Evolutionary conservation across 2,797 vertebrate genomes (phyloP).

Genomic region (Mormyrus hasselquistii): DNA sequence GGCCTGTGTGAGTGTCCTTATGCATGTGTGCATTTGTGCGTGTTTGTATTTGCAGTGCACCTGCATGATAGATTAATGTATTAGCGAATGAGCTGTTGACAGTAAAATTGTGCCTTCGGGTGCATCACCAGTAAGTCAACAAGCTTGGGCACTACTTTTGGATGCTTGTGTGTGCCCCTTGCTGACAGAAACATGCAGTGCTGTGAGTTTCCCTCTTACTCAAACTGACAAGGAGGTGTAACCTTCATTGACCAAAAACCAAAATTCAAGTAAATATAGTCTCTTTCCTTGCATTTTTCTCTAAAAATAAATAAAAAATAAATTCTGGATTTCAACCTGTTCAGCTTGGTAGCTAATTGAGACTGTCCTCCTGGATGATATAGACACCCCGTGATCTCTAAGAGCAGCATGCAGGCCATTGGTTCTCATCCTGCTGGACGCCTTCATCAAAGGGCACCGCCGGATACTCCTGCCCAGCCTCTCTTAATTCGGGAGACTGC

Average conservation of each 20-base stretch:
- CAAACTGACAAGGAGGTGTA: slow-evolving; percentile 47
- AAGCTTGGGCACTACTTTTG: slow-evolving; percentile 16
- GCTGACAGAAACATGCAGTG: slow-evolving; percentile 49
- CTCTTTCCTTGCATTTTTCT: background rate
- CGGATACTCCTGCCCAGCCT: background rate
- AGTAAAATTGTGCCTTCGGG: background rate
- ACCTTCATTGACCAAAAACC: background rate
- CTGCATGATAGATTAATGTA: background rate
- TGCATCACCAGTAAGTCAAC: background rate
- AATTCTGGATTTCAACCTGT: background rate
- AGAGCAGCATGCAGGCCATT: background rate
- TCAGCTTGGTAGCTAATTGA: background rate
- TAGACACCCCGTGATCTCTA: background rate
- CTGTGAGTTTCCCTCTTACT: slow-evolving; percentile 49
- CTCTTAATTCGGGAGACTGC: background rate
- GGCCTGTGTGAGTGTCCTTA: background rate
- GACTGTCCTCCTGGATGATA: background rate
- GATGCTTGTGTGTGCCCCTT: slow-evolving; percentile 41
- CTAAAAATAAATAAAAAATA: background rate
- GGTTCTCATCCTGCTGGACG: background rate
- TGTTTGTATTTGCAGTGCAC: background rate
- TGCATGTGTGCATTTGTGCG: background rate
- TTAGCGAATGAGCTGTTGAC: background rate
- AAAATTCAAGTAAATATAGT: background rate
- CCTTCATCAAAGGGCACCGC: background rate